Conservation (phyloP, 2,797 vertebrate genomes). For the Labeo calbasu region DNA sequence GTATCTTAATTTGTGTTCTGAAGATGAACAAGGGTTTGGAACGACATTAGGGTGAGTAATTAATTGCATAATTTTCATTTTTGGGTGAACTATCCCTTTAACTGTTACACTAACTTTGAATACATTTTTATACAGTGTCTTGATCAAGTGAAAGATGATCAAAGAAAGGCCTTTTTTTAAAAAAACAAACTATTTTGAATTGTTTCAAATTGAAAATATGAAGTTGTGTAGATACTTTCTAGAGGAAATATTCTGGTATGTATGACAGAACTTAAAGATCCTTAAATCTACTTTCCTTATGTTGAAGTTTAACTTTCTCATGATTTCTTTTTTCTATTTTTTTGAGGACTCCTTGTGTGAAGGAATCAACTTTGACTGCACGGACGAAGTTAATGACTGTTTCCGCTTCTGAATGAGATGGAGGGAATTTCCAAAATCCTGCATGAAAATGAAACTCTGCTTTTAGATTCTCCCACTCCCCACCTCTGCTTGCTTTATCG, state of each 20-base stretch:
- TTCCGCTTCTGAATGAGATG: constrained; percentile 78
- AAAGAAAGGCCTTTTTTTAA: not conserved
- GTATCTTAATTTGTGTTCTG: too few species aligned
- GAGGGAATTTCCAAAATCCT: constrained; percentile 16
- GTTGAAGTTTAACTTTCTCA: not conserved
- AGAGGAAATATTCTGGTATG: not conserved
- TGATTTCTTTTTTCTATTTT: constrained; percentile 44
- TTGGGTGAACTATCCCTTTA: too few species aligned
- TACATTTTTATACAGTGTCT: not conserved
- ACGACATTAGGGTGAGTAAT: too few species aligned
- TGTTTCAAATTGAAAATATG: not conserved
- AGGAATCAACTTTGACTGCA: constrained; percentile 77
- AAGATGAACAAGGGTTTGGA: too few species aligned
- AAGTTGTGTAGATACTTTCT: not conserved
- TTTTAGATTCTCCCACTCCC: constrained; percentile 12
- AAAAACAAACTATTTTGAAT: not conserved
- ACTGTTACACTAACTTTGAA: not conserved
- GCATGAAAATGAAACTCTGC: constrained; percentile 15
- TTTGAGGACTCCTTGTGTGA: constrained; percentile 79
- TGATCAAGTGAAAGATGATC: not conserved
- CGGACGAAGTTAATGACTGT: constrained; percentile 75
- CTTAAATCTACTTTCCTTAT: constrained; percentile 10
- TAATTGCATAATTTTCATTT: too few species aligned
- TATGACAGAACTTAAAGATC: not conserved
- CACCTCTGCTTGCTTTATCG: not conserved